phyloP scores from a whole-genome alignment of 2,113 vertebrate genomes.

The Axis porcinus region DNA sequence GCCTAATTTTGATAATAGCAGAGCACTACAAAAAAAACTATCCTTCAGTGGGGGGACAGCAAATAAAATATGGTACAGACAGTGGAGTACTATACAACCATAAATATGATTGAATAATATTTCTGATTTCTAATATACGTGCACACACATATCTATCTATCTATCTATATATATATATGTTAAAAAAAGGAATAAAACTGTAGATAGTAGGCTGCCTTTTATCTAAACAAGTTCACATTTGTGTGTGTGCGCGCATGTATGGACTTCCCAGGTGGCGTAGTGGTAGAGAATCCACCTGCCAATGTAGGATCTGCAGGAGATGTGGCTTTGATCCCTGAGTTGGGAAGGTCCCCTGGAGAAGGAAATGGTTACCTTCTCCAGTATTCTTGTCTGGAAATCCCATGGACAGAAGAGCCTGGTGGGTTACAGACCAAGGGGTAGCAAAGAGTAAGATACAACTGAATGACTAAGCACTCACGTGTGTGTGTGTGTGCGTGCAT shows the following conservation, averaged over 20 bases:
- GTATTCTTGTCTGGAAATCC: background rate
- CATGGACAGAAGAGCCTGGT: background rate
- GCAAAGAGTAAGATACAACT: background rate
- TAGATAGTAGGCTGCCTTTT: background rate
- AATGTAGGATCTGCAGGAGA: rapidly evolving
- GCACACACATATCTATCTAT: background rate
- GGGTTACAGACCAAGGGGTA: background rate
- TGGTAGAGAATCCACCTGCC: background rate
- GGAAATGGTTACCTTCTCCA: background rate
- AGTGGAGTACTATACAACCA: background rate
- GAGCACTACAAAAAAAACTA: background rate
- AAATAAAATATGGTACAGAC: background rate
- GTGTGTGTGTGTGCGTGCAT: rapidly evolving
- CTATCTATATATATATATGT: background rate
- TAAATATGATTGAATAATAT: background rate
- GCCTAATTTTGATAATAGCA: background rate
- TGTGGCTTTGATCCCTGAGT: background rate
- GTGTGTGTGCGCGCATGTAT: background rate
- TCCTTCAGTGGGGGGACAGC: background rate
- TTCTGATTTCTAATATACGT: background rate
- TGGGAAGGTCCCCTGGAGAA: background rate
- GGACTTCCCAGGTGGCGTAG: background rate
- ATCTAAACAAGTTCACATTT: background rate
- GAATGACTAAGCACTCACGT: background rate
- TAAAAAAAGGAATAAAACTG: background rate